Conservation (phyloP, 1,140 invertebrate genomes). For the Aphis gossypii region DNA sequence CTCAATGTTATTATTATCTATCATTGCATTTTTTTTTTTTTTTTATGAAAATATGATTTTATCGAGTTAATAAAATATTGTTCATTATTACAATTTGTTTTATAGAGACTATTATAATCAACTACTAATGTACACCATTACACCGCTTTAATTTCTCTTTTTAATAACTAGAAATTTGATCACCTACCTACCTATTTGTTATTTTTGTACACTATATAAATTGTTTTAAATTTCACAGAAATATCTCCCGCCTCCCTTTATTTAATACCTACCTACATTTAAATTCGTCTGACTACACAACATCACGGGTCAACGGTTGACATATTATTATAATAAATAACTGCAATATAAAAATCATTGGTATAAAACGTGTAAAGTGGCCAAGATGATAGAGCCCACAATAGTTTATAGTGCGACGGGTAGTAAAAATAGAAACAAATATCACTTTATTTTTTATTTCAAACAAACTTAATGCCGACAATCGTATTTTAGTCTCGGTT, state of each 20-base stretch:
- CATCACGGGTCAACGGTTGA: background rate
- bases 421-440: conserved; percentile 37
- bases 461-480: conserved; percentile 16
- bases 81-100: background rate
- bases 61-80: background rate
- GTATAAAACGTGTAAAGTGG: background rate
- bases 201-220: background rate
- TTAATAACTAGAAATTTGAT: conserved; percentile 18
- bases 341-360: conserved; percentile 5
- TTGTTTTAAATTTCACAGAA: background rate
- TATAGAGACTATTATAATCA: background rate
- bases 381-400: conserved; percentile 21
- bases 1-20: background rate
- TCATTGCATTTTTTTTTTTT: too few species aligned
- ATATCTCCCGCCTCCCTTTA: background rate
- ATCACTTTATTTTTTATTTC: background rate
- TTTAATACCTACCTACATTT: background rate
- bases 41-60: background rate
- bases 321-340: conserved; percentile 29
- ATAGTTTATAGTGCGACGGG: conserved; percentile 12
- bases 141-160: background rate
- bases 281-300: background rate
- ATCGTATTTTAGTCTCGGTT: conserved; percentile 21
- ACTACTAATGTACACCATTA: background rate
- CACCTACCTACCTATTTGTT: background rate